Conservation (phyloP, 2,797 vertebrate species). For the Halcyon chelicuti region DNA sequence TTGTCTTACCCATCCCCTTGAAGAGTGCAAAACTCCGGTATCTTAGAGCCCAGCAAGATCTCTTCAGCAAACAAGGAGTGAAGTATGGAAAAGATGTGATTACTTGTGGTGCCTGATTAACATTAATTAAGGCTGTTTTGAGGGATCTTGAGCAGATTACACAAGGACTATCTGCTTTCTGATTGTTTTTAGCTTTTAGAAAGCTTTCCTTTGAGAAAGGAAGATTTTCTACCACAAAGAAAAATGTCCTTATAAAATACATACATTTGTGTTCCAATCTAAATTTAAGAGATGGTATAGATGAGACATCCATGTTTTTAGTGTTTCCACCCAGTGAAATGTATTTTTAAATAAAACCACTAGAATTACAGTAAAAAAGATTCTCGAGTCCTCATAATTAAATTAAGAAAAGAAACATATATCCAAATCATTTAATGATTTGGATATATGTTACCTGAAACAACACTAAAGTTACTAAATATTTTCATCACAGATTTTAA, state of each 20-base stretch:
- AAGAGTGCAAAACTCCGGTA: neutral
- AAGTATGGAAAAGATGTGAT: neutral
- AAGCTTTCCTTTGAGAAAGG: neutral
- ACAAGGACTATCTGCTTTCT: neutral
- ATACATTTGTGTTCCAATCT: neutral
- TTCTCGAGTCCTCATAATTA: neutral
- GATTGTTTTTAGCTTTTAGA: neutral
- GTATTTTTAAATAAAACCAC: neutral
- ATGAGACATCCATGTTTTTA: neutral
- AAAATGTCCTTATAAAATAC: neutral
- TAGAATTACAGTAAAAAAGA: neutral
- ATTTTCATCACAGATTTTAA: neutral
- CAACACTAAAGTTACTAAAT: neutral
- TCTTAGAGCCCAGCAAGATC: neutral
- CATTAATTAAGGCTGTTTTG: neutral
- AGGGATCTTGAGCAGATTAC: neutral
- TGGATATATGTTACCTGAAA: neutral
- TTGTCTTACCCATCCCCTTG: neutral
- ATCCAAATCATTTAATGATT: neutral
- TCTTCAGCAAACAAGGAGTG: neutral
- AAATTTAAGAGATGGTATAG: neutral
- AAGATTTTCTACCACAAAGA: neutral
- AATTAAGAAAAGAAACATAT: neutral
- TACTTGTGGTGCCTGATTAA: neutral
- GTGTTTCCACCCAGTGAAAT: rapidly evolving